phyloP scores from a whole-genome alignment of 92 coral and sea anemone genomes.

The Umimayanthus chanpuru region DNA sequence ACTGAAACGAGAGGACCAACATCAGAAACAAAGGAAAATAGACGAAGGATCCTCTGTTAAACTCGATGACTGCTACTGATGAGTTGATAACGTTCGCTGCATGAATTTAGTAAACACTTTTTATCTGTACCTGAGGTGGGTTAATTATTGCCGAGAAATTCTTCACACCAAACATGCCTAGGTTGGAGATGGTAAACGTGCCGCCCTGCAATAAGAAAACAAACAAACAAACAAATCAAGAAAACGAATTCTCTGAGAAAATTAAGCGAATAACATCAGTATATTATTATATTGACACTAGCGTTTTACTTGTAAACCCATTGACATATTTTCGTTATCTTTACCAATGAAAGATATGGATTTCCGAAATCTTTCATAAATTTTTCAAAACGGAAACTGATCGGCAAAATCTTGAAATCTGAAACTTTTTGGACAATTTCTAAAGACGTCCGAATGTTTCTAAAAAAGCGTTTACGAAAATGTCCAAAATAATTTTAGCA shows the following conservation, averaged over 20 bases:
- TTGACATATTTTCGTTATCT: too few relatives aligned
- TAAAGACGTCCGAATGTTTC: too few relatives aligned
- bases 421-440: too few relatives aligned
- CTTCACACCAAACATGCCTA: slow-evolving; percentile 97
- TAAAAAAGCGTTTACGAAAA: too few relatives aligned
- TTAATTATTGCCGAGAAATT: slow-evolving; percentile 96
- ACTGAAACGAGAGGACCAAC: slow-evolving; percentile 40
- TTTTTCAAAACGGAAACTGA: too few relatives aligned
- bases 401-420: too few relatives aligned
- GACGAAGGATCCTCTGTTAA: not conserved
- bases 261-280: not conserved
- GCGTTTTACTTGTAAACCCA: too few relatives aligned
- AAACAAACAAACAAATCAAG: not conserved
- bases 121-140: slow-evolving; percentile 87
- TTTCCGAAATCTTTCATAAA: too few relatives aligned
- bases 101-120: not conserved
- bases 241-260: not conserved
- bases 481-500: too few relatives aligned
- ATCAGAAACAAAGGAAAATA: not conserved
- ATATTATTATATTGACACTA: too few relatives aligned
- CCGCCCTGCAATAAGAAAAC: slow-evolving; percentile 68
- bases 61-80: too few relatives aligned
- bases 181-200: slow-evolving; percentile 90
- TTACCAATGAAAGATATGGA: too few relatives aligned
- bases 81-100: not conserved